Percentiles rank a stretch among this genome's conserved stretches.
These are phyloP conservation scores for Poecilia gillii DNA, from an alignment of 2,797 vertebrate species.

Conservation along the genomic window DNA sequence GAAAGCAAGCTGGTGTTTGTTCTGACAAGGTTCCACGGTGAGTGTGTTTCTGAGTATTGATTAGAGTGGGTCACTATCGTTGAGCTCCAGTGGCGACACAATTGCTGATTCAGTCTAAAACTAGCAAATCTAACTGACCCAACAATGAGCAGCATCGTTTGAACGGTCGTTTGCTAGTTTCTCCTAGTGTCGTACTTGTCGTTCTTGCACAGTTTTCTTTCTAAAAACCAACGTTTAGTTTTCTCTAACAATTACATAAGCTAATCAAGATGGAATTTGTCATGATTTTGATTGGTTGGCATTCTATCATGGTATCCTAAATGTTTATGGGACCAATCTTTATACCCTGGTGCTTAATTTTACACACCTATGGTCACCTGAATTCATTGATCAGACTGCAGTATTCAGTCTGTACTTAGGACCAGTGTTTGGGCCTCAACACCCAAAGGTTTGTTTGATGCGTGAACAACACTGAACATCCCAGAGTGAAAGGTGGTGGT, in stretches of 20 bases:
- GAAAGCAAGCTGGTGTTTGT: conserved; percentile 31
- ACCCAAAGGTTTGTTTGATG: background rate
- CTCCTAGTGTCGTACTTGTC: background rate
- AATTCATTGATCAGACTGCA: background rate
- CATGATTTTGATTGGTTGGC: background rate
- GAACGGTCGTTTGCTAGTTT: background rate
- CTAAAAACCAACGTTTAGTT: background rate
- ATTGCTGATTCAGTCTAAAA: background rate
- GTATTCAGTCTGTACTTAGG: background rate
- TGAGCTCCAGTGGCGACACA: background rate
- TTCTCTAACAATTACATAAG: background rate
- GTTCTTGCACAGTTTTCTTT: background rate
- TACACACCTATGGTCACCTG: background rate
- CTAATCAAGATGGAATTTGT: background rate
- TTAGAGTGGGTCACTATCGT: conserved; percentile 8
- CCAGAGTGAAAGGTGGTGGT: background rate
- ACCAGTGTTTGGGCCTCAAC: background rate
- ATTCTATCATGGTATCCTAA: no score
- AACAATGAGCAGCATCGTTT: background rate
- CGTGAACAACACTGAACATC: background rate
- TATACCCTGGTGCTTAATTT: background rate
- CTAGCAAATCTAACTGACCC: background rate
- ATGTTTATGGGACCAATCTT: no score
- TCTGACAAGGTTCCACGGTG: conserved; percentile 4
- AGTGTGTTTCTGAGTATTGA: conserved; percentile 9